Conservation (phyloP, 2,888 invertebrate genomes). For the Falcaria lacertinaria region DNA sequence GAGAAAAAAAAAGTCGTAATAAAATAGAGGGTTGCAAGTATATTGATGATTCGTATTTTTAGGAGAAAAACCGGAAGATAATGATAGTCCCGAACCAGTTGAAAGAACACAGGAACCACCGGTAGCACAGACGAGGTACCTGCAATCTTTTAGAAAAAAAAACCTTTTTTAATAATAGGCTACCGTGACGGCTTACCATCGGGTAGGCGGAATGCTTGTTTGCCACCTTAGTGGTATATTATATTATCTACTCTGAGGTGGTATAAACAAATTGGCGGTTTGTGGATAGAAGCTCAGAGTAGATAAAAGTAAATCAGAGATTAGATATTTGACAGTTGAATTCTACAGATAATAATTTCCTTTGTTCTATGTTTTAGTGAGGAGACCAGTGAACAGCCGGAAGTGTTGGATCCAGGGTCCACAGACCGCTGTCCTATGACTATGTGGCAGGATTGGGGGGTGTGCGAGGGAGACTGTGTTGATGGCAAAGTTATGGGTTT, state of each 20-base stretch:
- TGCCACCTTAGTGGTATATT: no score
- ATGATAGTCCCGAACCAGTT: not conserved
- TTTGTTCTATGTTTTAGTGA: not conserved
- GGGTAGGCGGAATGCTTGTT: no score
- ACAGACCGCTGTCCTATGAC: constrained; percentile 50
- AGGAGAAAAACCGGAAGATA: constrained; percentile 1
- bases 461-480: constrained; percentile 52
- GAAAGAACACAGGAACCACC: not conserved
- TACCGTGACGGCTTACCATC: no score
- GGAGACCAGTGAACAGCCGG: constrained; percentile 35
- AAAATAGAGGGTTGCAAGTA: no score
- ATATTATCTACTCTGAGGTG: no score
- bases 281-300: no score
- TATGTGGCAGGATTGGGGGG: constrained; percentile 57
- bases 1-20: no score
- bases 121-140: not conserved
- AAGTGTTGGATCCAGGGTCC: constrained; percentile 38
- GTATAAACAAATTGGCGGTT: no score
- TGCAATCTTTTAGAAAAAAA: not conserved
- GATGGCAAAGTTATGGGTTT: constrained; percentile 41
- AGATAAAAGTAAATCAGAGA: no score
- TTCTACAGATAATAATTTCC: no score
- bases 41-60: not conserved
- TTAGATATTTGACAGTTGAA: no score
- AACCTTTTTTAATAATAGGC: not conserved